Evolutionary conservation across 2,888 invertebrate species (phyloP).

Genomic region (Folsomia manolachei): DNA sequence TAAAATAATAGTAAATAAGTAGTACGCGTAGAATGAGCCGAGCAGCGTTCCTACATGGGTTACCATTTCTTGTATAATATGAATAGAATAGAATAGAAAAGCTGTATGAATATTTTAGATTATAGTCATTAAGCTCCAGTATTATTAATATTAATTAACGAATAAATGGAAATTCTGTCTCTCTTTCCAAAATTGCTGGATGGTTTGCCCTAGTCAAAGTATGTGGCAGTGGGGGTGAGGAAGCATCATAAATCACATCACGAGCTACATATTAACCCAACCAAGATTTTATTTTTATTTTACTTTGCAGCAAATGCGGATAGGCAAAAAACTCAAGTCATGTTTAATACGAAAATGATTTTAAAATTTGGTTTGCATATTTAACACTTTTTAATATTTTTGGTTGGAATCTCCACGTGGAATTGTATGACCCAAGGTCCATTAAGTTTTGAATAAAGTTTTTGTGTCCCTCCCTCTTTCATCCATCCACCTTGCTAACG

Average conservation of each 20-base stretch:
- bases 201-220: too few relatives aligned
- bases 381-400: background rate
- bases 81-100: background rate
- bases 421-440: background rate
- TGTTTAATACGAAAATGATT: background rate
- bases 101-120: constrained; percentile 4
- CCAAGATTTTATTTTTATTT: background rate
- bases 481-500: background rate
- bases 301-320: background rate
- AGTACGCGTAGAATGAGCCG: background rate
- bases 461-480: background rate
- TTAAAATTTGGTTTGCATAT: background rate
- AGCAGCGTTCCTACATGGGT: background rate
- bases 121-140: constrained; percentile 9
- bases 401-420: too few relatives aligned
- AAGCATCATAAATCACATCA: background rate
- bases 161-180: background rate
- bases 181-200: background rate
- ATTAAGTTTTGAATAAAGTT: background rate
- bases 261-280: too few relatives aligned
- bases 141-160: constrained; percentile 8
- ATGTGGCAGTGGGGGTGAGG: too few relatives aligned
- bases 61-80: background rate
- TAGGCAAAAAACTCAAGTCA: background rate
- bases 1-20: background rate